These are phyloP conservation scores for Eptesicus fuscus DNA, from an alignment of 2,113 vertebrate genomes.

Conservation along the genomic window DNA sequence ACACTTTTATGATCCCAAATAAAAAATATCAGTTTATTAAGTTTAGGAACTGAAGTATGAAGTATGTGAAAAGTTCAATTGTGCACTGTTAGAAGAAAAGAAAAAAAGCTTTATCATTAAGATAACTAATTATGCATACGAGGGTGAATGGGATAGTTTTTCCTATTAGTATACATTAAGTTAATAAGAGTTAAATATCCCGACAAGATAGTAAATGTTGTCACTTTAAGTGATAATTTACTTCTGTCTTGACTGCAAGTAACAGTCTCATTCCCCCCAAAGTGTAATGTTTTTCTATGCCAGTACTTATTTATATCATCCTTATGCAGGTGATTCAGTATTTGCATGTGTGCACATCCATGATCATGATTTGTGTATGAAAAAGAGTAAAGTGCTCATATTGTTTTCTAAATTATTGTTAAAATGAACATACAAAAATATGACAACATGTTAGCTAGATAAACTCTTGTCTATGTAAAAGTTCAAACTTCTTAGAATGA, in stretches of 20 bases:
- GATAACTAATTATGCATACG: neutral
- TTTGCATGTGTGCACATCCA: neutral
- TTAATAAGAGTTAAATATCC: neutral
- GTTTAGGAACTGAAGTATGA: neutral
- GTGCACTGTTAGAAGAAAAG: neutral
- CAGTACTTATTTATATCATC: neutral
- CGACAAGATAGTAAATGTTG: neutral
- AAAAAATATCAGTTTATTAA: neutral
- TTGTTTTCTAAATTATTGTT: neutral
- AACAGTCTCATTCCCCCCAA: fast-evolving
- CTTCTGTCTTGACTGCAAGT: neutral
- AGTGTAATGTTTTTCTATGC: neutral
- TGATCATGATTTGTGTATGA: neutral
- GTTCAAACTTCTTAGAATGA: neutral
- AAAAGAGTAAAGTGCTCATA: neutral
- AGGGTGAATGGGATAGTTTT: neutral
- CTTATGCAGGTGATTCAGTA: neutral
- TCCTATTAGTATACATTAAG: neutral
- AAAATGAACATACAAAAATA: neutral
- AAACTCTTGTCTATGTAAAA: neutral
- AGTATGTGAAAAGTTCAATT: neutral
- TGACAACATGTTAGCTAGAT: neutral
- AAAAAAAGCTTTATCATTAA: neutral
- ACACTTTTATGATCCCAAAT: neutral
- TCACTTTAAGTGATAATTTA: neutral